Base-by-base conservation (phyloP, 2,888 invertebrate genomes). In the Andrena fulva region DNA sequence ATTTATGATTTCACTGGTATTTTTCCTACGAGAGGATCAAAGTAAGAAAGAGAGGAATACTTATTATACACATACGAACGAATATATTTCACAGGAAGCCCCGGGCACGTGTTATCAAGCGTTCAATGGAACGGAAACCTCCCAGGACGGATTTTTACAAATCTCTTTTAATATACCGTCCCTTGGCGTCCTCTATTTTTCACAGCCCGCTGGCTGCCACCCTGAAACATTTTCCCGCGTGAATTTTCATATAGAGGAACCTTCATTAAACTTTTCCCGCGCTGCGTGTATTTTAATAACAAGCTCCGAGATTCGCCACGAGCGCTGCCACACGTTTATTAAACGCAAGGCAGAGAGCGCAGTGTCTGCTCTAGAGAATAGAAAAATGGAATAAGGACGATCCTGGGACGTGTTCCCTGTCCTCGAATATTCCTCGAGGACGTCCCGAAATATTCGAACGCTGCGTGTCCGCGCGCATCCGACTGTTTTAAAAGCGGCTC, bases 231-330 rank as follows among this genome's bases (percentile, higher is more conserved):
- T 77, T 74, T 60, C n/a, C 50, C 78, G 60, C 52, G 24, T 6
- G 64, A 70, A 77, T 66, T 78, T 80, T 59, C 70, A 80, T 70
- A 78, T 24, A 48, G 60, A 70, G 77, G 69, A 60, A 64, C 64
- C 48, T 66, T 70, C 70, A 77, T 80, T 80, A 80, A 77, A 80
- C 78, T 70, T 70, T 56, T 71, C n/a, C 79, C 31, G 7, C 59
- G 42, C 52, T 66, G 66, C 59, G 79, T 77, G 70, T 80, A 80
- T 80, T 80, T 80, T 80, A 80, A 80, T 80, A 80, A 77, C 79
- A 71, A 67, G 70, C 31, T 16, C 20, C 70, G 31, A n/a, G 78
- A 66, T 70, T 29, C 42, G 7, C n/a, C 63, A 20, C 52, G 33
- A 20, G 42, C 60, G 10, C 10, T 35, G 35, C 6, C 54, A 24